Conservation (phyloP, 2,888 invertebrate species). For the Dorcus hopei region DNA sequence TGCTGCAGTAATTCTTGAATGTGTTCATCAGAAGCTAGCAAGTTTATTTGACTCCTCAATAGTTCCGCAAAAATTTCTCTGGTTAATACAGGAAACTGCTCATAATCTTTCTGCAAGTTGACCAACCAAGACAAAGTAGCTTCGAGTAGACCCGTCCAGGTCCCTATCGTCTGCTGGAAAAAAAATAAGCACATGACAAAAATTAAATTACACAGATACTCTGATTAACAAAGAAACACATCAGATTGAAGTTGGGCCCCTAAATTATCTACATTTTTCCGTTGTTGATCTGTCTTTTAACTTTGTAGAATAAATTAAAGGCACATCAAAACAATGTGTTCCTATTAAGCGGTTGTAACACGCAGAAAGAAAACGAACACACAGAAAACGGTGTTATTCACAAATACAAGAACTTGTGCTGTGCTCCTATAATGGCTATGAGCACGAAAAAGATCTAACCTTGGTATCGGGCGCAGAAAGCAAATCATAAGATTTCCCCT, state of each 20-base stretch:
- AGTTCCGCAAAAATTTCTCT: conserved; percentile 58
- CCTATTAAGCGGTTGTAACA: neutral
- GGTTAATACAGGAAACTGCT: conserved; percentile 60
- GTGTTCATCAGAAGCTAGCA: conserved; percentile 63
- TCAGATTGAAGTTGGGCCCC: too few species aligned
- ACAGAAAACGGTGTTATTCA: conserved; percentile 13
- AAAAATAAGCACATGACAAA: conserved; percentile 5
- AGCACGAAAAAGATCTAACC: conserved; percentile 15
- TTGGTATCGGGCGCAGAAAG: conserved; percentile 23
- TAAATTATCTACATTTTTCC: too few species aligned
- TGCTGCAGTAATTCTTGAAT: conserved; percentile 61
- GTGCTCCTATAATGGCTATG: neutral
- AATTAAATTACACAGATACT: neutral
- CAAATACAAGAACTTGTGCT: conserved; percentile 15
- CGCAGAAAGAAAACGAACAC: neutral
- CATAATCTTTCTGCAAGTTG: conserved; percentile 52
- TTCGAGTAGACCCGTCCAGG: conserved; percentile 60
- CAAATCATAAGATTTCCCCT: conserved; percentile 29
- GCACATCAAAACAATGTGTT: too few species aligned
- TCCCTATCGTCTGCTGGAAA: conserved; percentile 45
- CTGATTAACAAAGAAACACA: too few species aligned
- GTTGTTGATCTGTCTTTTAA: too few species aligned
- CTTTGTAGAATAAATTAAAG: too few species aligned
- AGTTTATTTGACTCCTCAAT: conserved; percentile 59
- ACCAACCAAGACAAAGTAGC: conserved; percentile 53